phyloP scores from a whole-genome alignment of 1,140 invertebrate species.

The Drosophila prosaltans region DNA sequence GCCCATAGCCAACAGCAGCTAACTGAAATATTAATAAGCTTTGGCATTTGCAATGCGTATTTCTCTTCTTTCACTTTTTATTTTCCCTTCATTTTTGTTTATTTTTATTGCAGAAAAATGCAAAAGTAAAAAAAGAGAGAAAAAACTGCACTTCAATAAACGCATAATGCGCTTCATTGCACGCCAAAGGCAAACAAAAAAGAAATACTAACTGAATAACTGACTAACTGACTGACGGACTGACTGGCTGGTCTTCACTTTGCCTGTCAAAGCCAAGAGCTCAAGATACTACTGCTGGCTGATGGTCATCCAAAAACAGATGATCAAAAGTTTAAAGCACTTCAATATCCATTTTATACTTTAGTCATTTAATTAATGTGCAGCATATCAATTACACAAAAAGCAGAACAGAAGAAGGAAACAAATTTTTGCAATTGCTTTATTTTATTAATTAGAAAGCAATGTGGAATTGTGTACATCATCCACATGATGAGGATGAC shows the following conservation, averaged over 20 bases:
- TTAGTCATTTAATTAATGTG: constrained; percentile 40
- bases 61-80: constrained; percentile 49
- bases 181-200: constrained; percentile 70
- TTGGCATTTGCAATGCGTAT: constrained; percentile 80
- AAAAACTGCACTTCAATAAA: constrained; percentile 70
- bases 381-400: constrained; percentile 58
- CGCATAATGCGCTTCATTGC: constrained; percentile 71
- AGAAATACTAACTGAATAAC: constrained; percentile 24
- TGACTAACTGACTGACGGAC: constrained; percentile 3
- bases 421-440: constrained; percentile 46
- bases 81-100: constrained; percentile 29
- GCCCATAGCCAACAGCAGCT: constrained; percentile 31
- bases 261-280: constrained; percentile 25
- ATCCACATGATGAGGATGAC: constrained; percentile 28
- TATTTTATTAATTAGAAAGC: constrained; percentile 70
- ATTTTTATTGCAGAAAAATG: constrained; percentile 41
- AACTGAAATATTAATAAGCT: constrained; percentile 78
- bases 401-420: not conserved
- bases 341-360: constrained; percentile 23
- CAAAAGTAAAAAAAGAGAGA: constrained; percentile 19
- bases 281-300: constrained; percentile 1
- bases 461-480: constrained; percentile 25
- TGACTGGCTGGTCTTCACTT: constrained; percentile 22
- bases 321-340: constrained; percentile 39
- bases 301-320: constrained; percentile 14